Percentiles rank a stretch among this genome's conserved stretches.
phyloP scores from a whole-genome alignment of 2,113 vertebrate species.

The Neotoma lepida region DNA sequence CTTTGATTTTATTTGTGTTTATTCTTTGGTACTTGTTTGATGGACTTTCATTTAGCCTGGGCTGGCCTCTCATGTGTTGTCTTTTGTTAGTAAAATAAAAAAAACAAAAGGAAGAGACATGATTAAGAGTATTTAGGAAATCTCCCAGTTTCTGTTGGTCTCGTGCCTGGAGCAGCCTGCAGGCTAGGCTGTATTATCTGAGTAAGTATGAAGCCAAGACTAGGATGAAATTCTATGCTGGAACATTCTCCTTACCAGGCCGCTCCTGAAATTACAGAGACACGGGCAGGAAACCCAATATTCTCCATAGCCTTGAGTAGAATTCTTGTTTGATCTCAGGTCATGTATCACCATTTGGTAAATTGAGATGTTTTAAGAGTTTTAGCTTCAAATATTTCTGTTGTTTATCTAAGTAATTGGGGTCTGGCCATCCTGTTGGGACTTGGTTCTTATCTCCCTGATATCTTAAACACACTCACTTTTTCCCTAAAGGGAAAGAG shows the following conservation, averaged over 20 bases:
- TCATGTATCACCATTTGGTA: constrained; percentile 28
- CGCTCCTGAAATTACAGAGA: constrained; percentile 69
- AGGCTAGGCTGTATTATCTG: constrained; percentile 20
- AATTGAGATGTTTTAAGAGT: constrained; percentile 49
- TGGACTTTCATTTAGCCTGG: neutral
- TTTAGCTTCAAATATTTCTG: constrained; percentile 52
- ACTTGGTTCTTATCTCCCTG: neutral
- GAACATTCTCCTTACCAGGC: neutral
- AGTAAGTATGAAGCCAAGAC: neutral
- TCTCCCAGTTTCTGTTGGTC: neutral
- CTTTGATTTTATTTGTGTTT: neutral
- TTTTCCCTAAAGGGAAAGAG: neutral
- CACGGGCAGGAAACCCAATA: neutral
- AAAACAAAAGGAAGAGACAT: neutral
- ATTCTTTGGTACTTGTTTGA: neutral
- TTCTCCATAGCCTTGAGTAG: neutral
- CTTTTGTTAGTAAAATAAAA: constrained; percentile 16
- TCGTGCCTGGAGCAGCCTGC: neutral
- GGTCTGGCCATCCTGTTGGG: constrained; percentile 4
- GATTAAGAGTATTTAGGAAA: constrained; percentile 21
- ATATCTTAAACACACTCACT: constrained; percentile 44
- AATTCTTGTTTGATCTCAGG: constrained; percentile 62
- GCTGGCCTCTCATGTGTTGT: neutral
- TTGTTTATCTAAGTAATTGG: constrained; percentile 54
- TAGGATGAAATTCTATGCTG: constrained; percentile 53